Evolutionary conservation across 2,113 vertebrate species (phyloP), one percentile per base, ranked within the genome.

Genomic region (Paralichthys olivaceus): DNA sequence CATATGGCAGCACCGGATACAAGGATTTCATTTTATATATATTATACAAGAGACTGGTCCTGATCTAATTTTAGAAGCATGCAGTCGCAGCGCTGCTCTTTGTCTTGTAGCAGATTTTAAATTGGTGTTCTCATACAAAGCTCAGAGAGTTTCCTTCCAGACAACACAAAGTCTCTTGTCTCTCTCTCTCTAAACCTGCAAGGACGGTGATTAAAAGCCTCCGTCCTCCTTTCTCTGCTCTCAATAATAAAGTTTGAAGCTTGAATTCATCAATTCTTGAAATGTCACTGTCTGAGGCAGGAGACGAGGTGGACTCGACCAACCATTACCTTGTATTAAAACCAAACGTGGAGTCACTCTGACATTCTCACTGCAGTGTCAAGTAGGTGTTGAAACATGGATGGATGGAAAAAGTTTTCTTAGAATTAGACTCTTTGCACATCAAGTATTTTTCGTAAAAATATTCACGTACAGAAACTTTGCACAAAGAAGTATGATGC

Each of bases 151-250:
- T 77, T 81, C 79, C 72, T 11, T 17, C 83, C 74, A 81, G 74
- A 88, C 75, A 72, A 62, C 83, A 77, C 72, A 87, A 81, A 84
- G 78, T 62, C 55, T 84, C 49, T 6, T n/a, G 54, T n/a, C n/a
- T n/a, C n/a, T n/a, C n/a, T n/a, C n/a, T n/a, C n/a, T n/a, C n/a
- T 81, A 73, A 77, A 66, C 64, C 80, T 85, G 75, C 23, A 14
- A 72, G 59, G 23, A 68, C 37, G 66, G 70, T 51, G 67, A 34
- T 60, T 19, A 57, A 67, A 79, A 2, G 40, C 22, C 37, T 14
- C 25, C 12, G 3, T 45, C 79, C 77, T 75, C 79, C 32, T 62
- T 37, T 45, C 14, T 65, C 47, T n/a, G 62, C 34, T 84, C 51
- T 54, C n/a, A 49, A 69, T 77, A 76, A 73, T 51, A 69, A 77